A percentile compares a stretch with the other conserved stretches of the same genome.
These are phyloP conservation scores for Eulemur rubriventer DNA, from an alignment of 2,797 vertebrate species.

Conservation along the genomic window DNA sequence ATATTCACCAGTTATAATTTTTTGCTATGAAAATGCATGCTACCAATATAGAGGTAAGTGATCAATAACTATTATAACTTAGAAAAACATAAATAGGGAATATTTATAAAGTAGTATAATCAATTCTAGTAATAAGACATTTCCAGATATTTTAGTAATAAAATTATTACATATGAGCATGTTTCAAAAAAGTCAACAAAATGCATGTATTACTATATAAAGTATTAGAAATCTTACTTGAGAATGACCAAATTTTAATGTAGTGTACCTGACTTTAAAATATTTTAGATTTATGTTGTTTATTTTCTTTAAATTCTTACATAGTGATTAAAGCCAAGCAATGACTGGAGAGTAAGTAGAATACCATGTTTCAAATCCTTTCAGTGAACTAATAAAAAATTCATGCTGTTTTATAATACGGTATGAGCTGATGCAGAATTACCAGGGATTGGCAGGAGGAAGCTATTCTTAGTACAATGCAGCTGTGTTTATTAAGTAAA, in stretches of 20 bases:
- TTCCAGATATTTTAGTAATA: not conserved
- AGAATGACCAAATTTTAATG: slow-evolving; percentile 74
- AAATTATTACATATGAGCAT: not conserved
- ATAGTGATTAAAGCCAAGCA: slow-evolving; percentile 83
- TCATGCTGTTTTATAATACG: slow-evolving; percentile 84
- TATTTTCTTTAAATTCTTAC: slow-evolving; percentile 80
- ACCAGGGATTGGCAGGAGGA: slow-evolving; percentile 76
- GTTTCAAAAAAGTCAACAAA: not conserved
- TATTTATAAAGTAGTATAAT: not conserved
- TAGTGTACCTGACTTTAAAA: slow-evolving; percentile 72
- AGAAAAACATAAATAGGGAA: not conserved
- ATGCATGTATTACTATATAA: not conserved
- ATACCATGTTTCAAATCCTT: slow-evolving; percentile 84
- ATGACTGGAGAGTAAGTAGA: slow-evolving; percentile 81
- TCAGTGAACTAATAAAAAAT: slow-evolving; percentile 86
- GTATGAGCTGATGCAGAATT: slow-evolving; percentile 82
- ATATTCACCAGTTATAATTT: not conserved
- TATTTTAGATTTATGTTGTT: slow-evolving; percentile 77
- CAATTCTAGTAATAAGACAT: not conserved
- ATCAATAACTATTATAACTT: not conserved
- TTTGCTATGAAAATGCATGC: not conserved
- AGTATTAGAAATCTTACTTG: slow-evolving; percentile 42
- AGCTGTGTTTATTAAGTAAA: slow-evolving; percentile 84
- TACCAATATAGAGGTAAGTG: not conserved
- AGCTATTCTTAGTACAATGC: slow-evolving; percentile 84